These are phyloP conservation scores for Candoia aspera DNA, from an alignment of 2,113 vertebrate species.

Conservation along the genomic window DNA sequence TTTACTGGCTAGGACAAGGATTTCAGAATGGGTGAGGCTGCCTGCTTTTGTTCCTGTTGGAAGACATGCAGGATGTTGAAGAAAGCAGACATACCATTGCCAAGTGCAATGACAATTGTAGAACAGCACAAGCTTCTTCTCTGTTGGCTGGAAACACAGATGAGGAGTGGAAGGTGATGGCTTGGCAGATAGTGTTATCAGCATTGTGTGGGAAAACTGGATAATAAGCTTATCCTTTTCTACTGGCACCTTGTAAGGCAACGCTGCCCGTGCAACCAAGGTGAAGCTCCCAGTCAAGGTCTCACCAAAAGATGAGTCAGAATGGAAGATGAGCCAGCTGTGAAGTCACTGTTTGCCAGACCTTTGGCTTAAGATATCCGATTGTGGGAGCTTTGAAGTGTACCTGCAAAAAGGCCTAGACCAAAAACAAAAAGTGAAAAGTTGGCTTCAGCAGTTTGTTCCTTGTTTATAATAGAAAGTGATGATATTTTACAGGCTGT, in stretches of 20 bases:
- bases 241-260: not conserved
- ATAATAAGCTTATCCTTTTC: slow-evolving; percentile 1
- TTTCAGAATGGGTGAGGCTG: not conserved
- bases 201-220: not conserved
- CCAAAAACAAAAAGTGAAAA: not conserved
- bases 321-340: not conserved
- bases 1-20: not conserved
- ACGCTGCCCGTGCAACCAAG: not conserved
- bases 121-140: not conserved
- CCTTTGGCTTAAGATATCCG: not conserved
- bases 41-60: not conserved
- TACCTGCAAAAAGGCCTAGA: not conserved
- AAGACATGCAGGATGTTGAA: not conserved
- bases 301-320: not conserved
- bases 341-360: accelerated
- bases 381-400: accelerated
- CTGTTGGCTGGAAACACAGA: accelerated
- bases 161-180: not conserved
- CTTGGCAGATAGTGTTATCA: not conserved
- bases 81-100: not conserved
- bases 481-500: not conserved
- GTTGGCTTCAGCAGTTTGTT: not conserved
- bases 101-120: slow-evolving; percentile 11
- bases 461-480: not conserved
- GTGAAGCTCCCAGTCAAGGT: not conserved